Base-by-base conservation (phyloP, 2,113 vertebrate genomes). In the Pongo pygmaeus region DNA sequence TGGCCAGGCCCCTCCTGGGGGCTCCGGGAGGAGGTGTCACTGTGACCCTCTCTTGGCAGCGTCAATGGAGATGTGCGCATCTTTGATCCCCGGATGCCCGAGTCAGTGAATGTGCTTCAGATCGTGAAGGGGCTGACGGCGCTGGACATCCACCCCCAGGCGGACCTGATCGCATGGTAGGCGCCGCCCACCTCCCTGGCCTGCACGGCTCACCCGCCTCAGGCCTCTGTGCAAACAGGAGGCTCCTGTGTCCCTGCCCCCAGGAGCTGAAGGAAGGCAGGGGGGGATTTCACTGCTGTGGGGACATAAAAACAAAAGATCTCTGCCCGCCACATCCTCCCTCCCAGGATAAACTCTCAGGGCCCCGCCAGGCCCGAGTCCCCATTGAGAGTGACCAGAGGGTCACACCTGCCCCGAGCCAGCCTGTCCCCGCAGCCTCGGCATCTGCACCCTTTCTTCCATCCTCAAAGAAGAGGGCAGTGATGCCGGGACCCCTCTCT, bases 21-120 rank as follows among this genome's bases (percentile, higher is more conserved):
- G 5, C 38, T 5, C 8, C 32, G 14, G 75, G 78, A 40, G 1
- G 10, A 0, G n/a, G 27, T 8, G 0, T 93, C 72, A 40, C 78
- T 2, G 2, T 4, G 40, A 25, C 25, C 14, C 52, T 38, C 8
- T 81, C 52, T 74, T 7, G 69, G 10, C 98, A 99, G 99, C 0
- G 99, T 99, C 7, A 99, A 99, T 0, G 99, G 99, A 22, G 99
- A 99, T 1, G 99, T 99, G 57, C 99, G 99, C 1, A 99, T 99
- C 99, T 99, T 99, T 3, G 99, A 99, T 59, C 99, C 99, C 0
- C 98, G 99, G 96, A 98, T 99, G 96, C 99, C 99, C 0, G 99
- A 99, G 98, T 99, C 99, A 0, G 98, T 99, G 98, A 99, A 99
- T 35, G 98, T 99, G 88, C 98, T 99, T 78, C 99, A 99, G 99